These are phyloP conservation scores for Pocota personata DNA, from an alignment of 2,888 invertebrate genomes.

Conservation along the genomic window DNA sequence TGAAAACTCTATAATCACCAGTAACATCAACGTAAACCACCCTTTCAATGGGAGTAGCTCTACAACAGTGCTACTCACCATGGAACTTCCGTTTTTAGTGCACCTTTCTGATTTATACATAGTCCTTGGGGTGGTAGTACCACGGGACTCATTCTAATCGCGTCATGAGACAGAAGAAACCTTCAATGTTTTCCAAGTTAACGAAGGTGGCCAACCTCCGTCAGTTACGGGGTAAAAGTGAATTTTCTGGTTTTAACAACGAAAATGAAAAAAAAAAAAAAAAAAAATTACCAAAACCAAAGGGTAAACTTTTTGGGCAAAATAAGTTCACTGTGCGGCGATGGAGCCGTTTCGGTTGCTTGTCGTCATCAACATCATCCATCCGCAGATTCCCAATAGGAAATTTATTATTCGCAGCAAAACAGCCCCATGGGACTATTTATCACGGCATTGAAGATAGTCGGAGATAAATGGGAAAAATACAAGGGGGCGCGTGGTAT, in stretches of 20 bases:
- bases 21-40: not conserved
- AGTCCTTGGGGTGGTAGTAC: not conserved
- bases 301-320: slow-evolving; percentile 32
- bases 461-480: not conserved
- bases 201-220: not conserved
- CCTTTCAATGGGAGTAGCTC: not conserved
- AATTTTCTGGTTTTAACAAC: not conserved
- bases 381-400: slow-evolving; percentile 21
- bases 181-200: slow-evolving; percentile 21
- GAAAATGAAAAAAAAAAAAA: not conserved
- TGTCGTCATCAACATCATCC: slow-evolving; percentile 31
- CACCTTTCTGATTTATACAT: slow-evolving; percentile 36
- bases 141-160: slow-evolving; percentile 22
- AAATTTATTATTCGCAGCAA: slow-evolving; percentile 56
- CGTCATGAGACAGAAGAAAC: not conserved
- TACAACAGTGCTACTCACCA: not conserved
- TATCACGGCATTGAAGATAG: slow-evolving; percentile 43
- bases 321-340: not conserved
- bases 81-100: slow-evolving; percentile 20
- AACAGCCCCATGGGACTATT: slow-evolving; percentile 54
- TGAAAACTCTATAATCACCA: slow-evolving; percentile 49
- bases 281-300: not conserved
- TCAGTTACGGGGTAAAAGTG: not conserved
- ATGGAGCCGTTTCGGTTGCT: slow-evolving; percentile 5
- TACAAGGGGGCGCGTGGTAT: not conserved